Base-by-base conservation (phyloP, 1,140 invertebrate genomes). In the Paralvinella palmiformis region DNA sequence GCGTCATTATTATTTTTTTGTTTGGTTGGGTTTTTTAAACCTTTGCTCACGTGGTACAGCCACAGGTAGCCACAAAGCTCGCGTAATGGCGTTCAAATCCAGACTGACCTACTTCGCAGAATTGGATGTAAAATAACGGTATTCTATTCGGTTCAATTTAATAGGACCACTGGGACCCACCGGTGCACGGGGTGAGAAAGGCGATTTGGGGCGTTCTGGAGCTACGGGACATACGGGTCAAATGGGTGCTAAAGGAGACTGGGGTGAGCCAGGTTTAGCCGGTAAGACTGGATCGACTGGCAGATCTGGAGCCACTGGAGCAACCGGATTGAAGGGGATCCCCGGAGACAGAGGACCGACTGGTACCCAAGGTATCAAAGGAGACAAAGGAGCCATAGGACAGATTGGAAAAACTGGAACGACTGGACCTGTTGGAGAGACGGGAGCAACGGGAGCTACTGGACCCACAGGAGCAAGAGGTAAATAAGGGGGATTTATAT, bases 211-310 rank as follows among this genome's bases (percentile, higher is more conserved):
- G 6, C 33, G 6, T 6, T 22, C 55, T 22, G 55, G 55, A 32
- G n/a, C 33, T 33, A 41, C 41, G 0, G 58, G 58, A 45, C 35
- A 32, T n/a, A 41, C 35, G 17, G 58, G 58, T 10, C 36, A 27
- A n/a, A 60, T 7, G 7, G 58, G 58, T 13, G 58, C 58, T n/a
- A 32, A 35, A 27, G 58, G 58, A 22, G 13, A 27, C 20, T 29
- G 35, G 48, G 17, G 24, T 52, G 17, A 27, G 10, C 20, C 17
- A 52, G 48, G 48, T 52, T 22, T 3, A 15, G 20, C 31, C 35
- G 55, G 55, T 57, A 20, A 27, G 27, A 57, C 55, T 57, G 55
- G 55, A 57, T 32, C 2, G 29, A 7, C n/a, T 20, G 55, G 55
- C 6, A 3, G 4, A 7, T 32, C 27, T 1, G 55, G 55, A 6